Evolutionary conservation across 2,113 vertebrate species (phyloP), one percentile per base, ranked within the genome.

Genomic region (Proterorhinus semilunaris): DNA sequence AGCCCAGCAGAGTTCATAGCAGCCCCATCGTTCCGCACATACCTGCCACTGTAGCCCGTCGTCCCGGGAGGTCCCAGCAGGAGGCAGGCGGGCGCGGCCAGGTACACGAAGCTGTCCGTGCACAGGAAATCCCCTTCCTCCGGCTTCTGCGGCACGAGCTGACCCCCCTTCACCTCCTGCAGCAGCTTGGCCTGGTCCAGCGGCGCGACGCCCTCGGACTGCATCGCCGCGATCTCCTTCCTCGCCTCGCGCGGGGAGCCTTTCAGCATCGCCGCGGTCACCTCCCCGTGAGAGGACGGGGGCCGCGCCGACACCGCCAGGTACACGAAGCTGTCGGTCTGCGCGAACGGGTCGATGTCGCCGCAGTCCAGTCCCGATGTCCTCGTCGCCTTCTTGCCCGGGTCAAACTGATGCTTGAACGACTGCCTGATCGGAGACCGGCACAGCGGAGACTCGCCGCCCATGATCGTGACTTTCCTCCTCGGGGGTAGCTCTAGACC

Each of bases 21-120:
- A 4, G 48, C 13, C 11, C 10, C 4, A 4, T 13, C 48, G 3
- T 1, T 49, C 13, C 13, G n/a, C 16, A 76, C 84, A 2, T 79
- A 90, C 90, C 84, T 88, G 64, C 84, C 83, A 6, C 86, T 85
- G 68, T 91, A 93, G n/a, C 82, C 17, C 11, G 89, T 65, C 16
- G 78, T 89, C 59, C 91, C 91, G 57, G 86, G 78, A 6, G 90
- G 87, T 12, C 78, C 89, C 78, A 93, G 76, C 17, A 92, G 76
- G 76, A 89, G 91, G 79, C 93, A 93, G 58, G 86, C 91, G 47
- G 93, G 93, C 68, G 91, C 92, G 27, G 93, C 91, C 72, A 93
- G 87, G 78, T 93, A 93, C 43, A 93, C 91, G n/a, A 93, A 93
- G 72, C 93, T 93, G 53, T 93, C 93, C 0, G 92, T 93, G 78